Evolutionary conservation across 53 echinoderm and acorn worm species (phyloP), one percentile per base, ranked within the genome.

Genomic region (Paelopatides confundens): DNA sequence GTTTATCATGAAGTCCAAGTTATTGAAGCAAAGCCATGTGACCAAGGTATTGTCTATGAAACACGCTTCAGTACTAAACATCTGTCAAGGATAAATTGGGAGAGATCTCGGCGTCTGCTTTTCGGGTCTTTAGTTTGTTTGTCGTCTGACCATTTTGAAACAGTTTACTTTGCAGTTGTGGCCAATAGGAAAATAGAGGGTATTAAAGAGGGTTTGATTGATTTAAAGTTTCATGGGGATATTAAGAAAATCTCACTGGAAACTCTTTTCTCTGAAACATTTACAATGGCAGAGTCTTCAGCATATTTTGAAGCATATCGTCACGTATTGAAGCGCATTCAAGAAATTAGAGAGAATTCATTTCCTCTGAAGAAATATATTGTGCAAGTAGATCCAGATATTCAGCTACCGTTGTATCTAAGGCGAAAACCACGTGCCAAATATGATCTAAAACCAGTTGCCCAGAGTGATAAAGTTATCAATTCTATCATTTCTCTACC

Each of bases 281-380:
- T 92, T 63, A 87, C 92, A 21, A 98, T 98, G 98, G 98, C 90
- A n/a, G 98, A 98, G 82, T 90, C 97, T 1, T 83, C 95, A 51
- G 93, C 94, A 12, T 98, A 88, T 84, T 98, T 95, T 77, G 95
- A 95, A 68, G 92, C 95, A 17, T 98, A 95, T 71, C 88, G 95
- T 3, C 98, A 92, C 81, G 95, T 98, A 17, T 74, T 98, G 38
- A 50, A 78, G 35, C 88, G 92, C 18, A 66, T 98, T 36, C 95
- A 98, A 67, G 82, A 92, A 48, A 84, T 94, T 17, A 67, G 32
- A 28, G 82, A 69, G 52, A 38, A 78, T 36, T 70, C 76, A 5
- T 82, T 98, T 24, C 95, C 95, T 10, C 62, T 98, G n/a, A 65
- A 90, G 89, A 65, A 85, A 21, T 91, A 98, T 86, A 90, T 98